These are phyloP conservation scores for Amphiprion ocellaris DNA, from an alignment of 2,113 vertebrate species.

Conservation along the genomic window DNA sequence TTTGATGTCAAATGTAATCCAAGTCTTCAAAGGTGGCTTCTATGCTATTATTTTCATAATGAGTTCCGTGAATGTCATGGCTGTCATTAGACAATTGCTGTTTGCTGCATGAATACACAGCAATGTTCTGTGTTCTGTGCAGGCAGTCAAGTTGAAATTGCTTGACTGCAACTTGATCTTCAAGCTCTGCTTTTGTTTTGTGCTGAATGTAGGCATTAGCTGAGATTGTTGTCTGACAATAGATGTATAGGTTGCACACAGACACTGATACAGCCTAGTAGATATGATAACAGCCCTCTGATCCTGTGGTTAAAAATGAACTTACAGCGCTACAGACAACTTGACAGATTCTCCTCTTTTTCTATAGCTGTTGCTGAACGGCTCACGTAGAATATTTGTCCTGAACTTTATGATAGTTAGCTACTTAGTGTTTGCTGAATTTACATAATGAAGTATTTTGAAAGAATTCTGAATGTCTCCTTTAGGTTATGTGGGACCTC, in stretches of 20 bases:
- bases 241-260: not conserved
- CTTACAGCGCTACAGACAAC: not conserved
- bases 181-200: not conserved
- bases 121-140: not conserved
- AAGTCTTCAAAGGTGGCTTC: not conserved
- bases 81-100: not conserved
- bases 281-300: not conserved
- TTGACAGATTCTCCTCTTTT: not conserved
- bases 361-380: not conserved
- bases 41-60: not conserved
- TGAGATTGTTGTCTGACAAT: conserved; percentile 12
- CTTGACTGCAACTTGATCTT: conserved; percentile 8
- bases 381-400: too few relatives aligned
- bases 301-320: not conserved
- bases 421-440: too few relatives aligned
- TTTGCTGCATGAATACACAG: not conserved
- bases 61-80: rapidly evolving
- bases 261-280: not conserved
- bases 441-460: too few relatives aligned
- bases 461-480: conserved; percentile 6
- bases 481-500: conserved; percentile 92
- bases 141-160: not conserved
- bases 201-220: not conserved
- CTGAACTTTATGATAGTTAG: too few relatives aligned
- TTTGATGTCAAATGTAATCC: not conserved